These are phyloP conservation scores for Leptoclinus maculatus DNA, from an alignment of 2,797 vertebrate genomes.

Conservation along the genomic window DNA sequence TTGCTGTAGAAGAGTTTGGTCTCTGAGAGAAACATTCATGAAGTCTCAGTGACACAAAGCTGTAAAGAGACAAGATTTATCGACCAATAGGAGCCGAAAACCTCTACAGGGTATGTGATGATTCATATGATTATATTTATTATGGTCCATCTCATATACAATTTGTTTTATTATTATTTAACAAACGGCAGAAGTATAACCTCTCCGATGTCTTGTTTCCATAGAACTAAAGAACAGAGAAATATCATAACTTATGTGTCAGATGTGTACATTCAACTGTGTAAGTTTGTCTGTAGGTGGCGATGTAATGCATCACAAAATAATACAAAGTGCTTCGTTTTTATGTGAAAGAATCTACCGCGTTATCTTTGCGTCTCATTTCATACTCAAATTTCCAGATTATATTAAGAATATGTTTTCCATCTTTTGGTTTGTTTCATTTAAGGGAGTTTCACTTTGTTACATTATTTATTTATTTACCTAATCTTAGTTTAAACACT, in stretches of 20 bases:
- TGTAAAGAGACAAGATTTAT: slow-evolving; percentile 1
- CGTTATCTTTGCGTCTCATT: neutral
- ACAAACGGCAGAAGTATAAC: neutral
- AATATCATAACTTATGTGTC: neutral
- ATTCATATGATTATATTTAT: neutral
- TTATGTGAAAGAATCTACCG: neutral
- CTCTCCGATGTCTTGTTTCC: neutral
- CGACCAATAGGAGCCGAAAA: neutral
- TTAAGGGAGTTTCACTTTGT: neutral
- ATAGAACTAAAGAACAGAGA: neutral
- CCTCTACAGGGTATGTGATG: neutral
- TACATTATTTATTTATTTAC: neutral
- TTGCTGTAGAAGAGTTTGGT: neutral
- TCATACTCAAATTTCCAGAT: neutral
- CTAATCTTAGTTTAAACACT: neutral
- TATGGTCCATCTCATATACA: too few relatives aligned
- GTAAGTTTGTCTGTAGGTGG: neutral
- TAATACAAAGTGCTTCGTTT: neutral
- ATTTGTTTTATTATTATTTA: neutral
- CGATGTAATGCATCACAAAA: neutral
- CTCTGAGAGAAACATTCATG: neutral
- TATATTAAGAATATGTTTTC: neutral
- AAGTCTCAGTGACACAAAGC: slow-evolving; percentile 6
- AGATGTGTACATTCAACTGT: neutral
- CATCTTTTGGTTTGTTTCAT: neutral